Percentiles rank a stretch among this genome's conserved stretches.
phyloP scores from a whole-genome alignment of 2,113 vertebrate genomes.

The Clarias gariepinus region DNA sequence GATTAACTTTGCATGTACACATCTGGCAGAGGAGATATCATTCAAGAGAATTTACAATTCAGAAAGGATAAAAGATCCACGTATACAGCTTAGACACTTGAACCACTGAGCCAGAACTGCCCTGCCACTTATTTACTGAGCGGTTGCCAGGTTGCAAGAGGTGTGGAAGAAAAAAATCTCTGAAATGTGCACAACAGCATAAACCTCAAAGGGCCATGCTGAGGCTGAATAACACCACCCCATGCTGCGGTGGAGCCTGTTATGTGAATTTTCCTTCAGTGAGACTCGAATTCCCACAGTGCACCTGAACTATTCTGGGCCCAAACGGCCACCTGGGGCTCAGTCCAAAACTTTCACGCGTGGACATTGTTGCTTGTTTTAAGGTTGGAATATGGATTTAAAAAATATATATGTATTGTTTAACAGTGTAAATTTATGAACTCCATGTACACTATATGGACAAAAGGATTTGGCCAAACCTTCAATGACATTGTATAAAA shows the following conservation, averaged over 20 bases:
- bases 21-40: constrained; percentile 2
- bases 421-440: not conserved
- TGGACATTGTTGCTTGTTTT: not conserved
- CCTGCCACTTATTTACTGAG: not conserved
- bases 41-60: not conserved
- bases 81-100: not conserved
- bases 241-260: not conserved
- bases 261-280: constrained; percentile 4
- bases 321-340: not conserved
- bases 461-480: no score
- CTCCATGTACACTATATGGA: not conserved
- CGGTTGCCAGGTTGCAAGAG: constrained; percentile 5
- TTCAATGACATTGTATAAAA: no score
- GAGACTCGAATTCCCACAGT: constrained; percentile 36
- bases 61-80: not conserved
- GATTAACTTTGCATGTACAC: not conserved
- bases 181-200: constrained; percentile 5
- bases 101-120: not conserved
- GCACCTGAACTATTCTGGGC: constrained; percentile 30
- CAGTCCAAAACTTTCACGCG: not conserved
- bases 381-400: not conserved
- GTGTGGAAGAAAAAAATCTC: not conserved
- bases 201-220: not conserved
- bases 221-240: not conserved
- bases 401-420: not conserved